Evolutionary conservation across 2,797 vertebrate genomes (phyloP).

Genomic region (Danio jaintianensis): DNA sequence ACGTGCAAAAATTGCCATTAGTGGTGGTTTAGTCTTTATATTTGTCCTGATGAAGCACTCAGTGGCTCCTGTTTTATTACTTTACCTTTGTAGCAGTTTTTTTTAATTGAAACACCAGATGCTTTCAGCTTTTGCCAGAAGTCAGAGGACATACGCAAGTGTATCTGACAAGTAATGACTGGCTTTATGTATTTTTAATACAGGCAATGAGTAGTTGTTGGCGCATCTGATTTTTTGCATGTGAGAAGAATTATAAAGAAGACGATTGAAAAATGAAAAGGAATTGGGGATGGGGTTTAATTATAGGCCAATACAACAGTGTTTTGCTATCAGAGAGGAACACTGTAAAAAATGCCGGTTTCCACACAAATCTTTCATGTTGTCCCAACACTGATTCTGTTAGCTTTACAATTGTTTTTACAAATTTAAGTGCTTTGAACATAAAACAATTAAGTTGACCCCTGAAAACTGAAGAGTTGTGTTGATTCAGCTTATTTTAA

Average conservation of each 20-base stretch:
- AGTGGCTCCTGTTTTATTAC: neutral
- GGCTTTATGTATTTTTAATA: neutral
- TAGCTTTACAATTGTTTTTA: too few species aligned
- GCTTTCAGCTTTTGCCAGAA: neutral
- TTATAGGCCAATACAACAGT: neutral
- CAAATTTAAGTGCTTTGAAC: too few species aligned
- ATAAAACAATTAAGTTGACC: too few species aligned
- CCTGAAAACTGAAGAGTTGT: too few species aligned
- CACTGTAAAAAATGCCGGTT: too few species aligned
- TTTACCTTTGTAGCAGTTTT: slow-evolving; percentile 5
- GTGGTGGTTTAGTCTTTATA: neutral
- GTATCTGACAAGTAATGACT: neutral
- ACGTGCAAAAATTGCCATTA: neutral
- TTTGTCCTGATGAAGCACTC: neutral
- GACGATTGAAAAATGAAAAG: neutral
- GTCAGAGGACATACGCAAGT: neutral
- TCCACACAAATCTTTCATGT: too few species aligned
- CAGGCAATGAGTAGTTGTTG: neutral
- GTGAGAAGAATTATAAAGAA: neutral
- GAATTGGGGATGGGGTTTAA: neutral
- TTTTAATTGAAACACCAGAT: neutral
- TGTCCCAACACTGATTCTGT: too few species aligned
- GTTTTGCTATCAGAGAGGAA: too few species aligned
- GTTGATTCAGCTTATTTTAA: too few species aligned
- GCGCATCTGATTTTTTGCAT: neutral